Evolutionary conservation across 2,797 vertebrate species (phyloP), one percentile per base, ranked within the genome.

Genomic region (Perodicticus potto): DNA sequence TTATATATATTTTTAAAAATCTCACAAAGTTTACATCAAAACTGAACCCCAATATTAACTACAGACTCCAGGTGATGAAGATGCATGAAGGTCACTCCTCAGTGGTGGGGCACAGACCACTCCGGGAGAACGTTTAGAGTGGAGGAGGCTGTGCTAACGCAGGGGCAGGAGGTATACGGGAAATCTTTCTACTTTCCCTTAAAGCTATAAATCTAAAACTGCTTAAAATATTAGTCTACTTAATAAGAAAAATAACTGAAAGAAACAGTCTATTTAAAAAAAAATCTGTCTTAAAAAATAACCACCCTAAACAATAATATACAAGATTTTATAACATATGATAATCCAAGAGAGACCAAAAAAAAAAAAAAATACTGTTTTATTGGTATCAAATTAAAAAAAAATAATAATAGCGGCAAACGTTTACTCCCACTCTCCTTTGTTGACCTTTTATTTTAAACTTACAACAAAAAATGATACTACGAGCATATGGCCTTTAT

Each of bases 91-190:
- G 9, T 23, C 43, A 49, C 23, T 92, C 22, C 19, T 45, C 3
- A 63, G 1, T 7, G 27, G 16, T 12, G n/a, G 16, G 1, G 14
- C 55, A 32, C 17, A 45, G 11, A 13, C 16, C 7, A 9, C 12
- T 32, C 5, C 6, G 19, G 4, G 11, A 3, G 1, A 16, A 19
- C 2, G 45, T 92, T 17, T 17, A 25, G 29, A 67, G 5, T 27
- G 7, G 3, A 29, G 6, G 2, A 63, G 12, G 25, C 4, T 37
- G 12, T 55, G 1, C 40, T 16, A 20, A 9, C 1, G 0, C 27
- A 8, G 14, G 13, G 22, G 0, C 23, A 29, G 25, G 3, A 0
- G 3, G 0, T 49, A 19, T 2, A 0, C 10, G 7, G 11, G 34
- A 27, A 10, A n/a, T 43, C 86, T 63, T 11, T 19, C 0, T 4